Percentiles rank a stretch among this genome's conserved stretches.
Evolutionary conservation across 2,888 invertebrate genomes (phyloP).

Genomic region (Tanytarsus gracilentus): DNA sequence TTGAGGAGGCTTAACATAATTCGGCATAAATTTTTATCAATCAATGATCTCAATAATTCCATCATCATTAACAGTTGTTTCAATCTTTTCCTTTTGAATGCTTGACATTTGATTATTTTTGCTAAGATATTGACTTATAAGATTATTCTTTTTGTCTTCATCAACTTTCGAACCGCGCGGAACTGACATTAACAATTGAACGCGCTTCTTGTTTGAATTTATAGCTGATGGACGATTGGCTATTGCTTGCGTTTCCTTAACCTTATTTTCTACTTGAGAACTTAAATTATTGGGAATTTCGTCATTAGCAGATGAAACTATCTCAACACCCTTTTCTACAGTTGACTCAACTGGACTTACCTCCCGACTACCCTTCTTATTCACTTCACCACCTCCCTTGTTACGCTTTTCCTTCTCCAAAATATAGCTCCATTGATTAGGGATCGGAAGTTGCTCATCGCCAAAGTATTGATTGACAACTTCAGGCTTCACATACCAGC

Average conservation of each 20-base stretch:
- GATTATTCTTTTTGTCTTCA: constrained; percentile 37
- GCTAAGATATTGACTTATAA: constrained; percentile 47
- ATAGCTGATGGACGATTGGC: neutral
- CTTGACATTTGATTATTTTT: constrained; percentile 33
- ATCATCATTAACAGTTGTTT: neutral
- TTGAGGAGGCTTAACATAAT: too few species aligned
- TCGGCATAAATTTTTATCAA: neutral
- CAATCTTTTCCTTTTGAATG: neutral
- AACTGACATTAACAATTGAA: constrained; percentile 41
- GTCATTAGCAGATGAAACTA: neutral
- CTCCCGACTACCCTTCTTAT: constrained; percentile 26
- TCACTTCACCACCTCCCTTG: neutral
- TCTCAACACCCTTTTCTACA: constrained; percentile 15
- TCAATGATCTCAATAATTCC: neutral
- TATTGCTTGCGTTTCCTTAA: neutral
- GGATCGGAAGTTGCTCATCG: constrained; percentile 44
- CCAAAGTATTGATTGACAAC: constrained; percentile 46
- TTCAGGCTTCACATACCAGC: constrained; percentile 56
- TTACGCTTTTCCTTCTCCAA: constrained; percentile 32
- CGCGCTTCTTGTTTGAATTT: constrained; percentile 37
- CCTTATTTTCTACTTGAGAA: too few species aligned
- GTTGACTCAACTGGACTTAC: constrained; percentile 5
- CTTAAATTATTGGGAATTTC: neutral
- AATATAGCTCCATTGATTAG: constrained; percentile 51
- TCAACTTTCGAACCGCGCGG: constrained; percentile 38